These are phyloP conservation scores for Epicauta chinensis DNA, from an alignment of 1,140 invertebrate species.

Conservation along the genomic window DNA sequence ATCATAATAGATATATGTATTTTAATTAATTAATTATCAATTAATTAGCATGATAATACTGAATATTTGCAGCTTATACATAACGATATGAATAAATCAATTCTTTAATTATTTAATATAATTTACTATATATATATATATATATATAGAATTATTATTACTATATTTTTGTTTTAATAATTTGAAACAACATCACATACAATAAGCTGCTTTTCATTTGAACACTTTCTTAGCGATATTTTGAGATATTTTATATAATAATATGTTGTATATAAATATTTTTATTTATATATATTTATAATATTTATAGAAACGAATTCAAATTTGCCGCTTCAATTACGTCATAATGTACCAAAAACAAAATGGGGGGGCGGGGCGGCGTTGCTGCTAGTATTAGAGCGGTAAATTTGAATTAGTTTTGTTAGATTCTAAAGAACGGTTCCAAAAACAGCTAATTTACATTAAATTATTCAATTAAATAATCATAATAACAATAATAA, in stretches of 20 bases:
- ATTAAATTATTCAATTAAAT: conserved; percentile 15
- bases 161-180: background rate
- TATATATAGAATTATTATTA: too few relatives aligned
- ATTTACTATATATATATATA: too few relatives aligned
- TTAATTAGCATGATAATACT: conserved; percentile 11
- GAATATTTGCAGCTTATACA: conserved; percentile 16
- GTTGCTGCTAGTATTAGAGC: too few relatives aligned
- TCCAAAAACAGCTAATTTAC: conserved; percentile 29
- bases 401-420: too few relatives aligned
- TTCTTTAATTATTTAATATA: too few relatives aligned
- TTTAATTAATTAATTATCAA: too few relatives aligned
- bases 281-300: background rate
- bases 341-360: too few relatives aligned
- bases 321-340: too few relatives aligned
- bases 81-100: conserved; percentile 14
- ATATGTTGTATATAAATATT: conserved; percentile 2
- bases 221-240: conserved; percentile 16
- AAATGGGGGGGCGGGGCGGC: too few relatives aligned
- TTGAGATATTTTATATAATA: conserved; percentile 1
- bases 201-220: conserved; percentile 15
- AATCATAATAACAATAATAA: conserved; percentile 15
- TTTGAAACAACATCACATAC: conserved; percentile 12
- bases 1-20: too few relatives aligned
- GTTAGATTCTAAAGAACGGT: conserved; percentile 4
- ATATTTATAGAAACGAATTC: too few relatives aligned